Conservation (phyloP, 2,113 vertebrate genomes). For the Morone chrysops region DNA sequence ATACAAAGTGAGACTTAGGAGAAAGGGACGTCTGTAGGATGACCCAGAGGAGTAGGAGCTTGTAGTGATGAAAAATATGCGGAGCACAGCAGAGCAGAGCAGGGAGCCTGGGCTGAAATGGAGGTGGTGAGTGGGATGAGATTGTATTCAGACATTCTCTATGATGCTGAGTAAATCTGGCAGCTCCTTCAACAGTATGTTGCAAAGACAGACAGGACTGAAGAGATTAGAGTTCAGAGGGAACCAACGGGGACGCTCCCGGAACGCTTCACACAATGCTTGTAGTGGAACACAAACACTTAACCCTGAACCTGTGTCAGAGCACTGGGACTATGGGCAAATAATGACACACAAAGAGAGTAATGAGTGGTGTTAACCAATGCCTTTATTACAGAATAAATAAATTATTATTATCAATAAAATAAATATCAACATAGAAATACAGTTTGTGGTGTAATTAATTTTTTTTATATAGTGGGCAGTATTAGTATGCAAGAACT, state of each 20-base stretch:
- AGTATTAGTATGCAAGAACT: background rate
- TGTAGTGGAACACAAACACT: constrained; percentile 31
- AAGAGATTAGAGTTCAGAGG: constrained; percentile 45
- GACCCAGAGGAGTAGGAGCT: constrained; percentile 43
- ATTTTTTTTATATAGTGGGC: background rate
- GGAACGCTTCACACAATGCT: background rate
- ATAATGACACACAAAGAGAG: background rate
- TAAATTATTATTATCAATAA: background rate
- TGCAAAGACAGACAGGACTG: constrained; percentile 33
- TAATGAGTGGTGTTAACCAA: background rate
- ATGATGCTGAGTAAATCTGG: constrained; percentile 52
- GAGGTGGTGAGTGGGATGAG: constrained; percentile 18
- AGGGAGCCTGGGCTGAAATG: constrained; percentile 4
- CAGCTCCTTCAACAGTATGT: constrained; percentile 53
- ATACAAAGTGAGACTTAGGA: constrained; percentile 24
- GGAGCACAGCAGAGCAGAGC: constrained; percentile 28
- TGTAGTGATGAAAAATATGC: constrained; percentile 37
- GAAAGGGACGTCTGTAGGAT: constrained; percentile 19
- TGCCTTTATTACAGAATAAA: background rate
- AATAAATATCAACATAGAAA: background rate
- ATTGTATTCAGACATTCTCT: constrained; percentile 54
- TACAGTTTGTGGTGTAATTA: background rate
- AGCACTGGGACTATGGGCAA: background rate
- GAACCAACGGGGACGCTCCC: constrained; percentile 4
- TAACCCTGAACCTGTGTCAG: constrained; percentile 15